These are phyloP conservation scores for Frankliniella fusca DNA, from an alignment of 2,888 invertebrate genomes.

Conservation along the genomic window DNA sequence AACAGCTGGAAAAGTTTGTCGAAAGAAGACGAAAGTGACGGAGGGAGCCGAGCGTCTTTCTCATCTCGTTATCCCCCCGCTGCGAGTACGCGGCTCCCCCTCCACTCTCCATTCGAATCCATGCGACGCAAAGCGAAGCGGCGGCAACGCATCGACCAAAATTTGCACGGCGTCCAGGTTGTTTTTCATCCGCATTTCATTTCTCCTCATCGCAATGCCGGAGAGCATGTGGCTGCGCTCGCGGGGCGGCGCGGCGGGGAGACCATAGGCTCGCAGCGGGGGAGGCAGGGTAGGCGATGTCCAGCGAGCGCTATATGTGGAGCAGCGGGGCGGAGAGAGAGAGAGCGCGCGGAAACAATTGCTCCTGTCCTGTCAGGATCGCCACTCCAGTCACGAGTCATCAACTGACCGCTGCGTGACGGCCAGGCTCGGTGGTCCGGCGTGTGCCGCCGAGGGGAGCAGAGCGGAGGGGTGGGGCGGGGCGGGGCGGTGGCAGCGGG, in stretches of 20 bases:
- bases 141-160: too few species aligned
- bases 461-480: neutral
- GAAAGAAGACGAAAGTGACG: too few species aligned
- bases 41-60: too few species aligned
- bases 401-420: neutral
- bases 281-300: neutral
- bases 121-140: too few species aligned
- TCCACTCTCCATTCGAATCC: too few species aligned
- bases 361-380: constrained; percentile 11
- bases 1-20: too few species aligned
- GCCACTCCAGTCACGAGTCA: constrained; percentile 8
- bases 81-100: too few species aligned
- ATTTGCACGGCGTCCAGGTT: too few species aligned
- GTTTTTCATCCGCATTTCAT: too few species aligned
- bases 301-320: neutral
- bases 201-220: too few species aligned
- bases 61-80: too few species aligned
- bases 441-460: neutral
- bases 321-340: neutral
- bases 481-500: neutral
- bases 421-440: neutral
- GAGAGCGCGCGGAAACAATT: constrained; percentile 10
- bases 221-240: neutral
- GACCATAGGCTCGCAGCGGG: neutral
- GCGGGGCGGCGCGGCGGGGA: neutral